Evolutionary conservation across 1,140 invertebrate species (phyloP).

Genomic region (Pissodes strobi): DNA sequence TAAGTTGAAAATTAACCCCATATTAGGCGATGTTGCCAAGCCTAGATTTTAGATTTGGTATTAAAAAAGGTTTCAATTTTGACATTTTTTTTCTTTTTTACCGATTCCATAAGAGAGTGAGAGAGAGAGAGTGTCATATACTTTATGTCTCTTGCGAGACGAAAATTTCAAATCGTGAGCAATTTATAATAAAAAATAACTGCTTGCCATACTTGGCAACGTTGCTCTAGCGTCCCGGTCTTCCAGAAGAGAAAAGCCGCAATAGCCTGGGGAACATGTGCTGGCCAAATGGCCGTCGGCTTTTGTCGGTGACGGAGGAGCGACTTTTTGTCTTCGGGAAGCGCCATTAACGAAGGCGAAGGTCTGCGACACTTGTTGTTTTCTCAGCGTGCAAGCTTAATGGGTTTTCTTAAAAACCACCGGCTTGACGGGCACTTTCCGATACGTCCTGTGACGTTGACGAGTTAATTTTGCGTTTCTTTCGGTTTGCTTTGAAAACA

Average conservation of each 20-base stretch:
- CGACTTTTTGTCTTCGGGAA: slow-evolving; percentile 23
- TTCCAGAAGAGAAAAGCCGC: background rate
- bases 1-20: no score
- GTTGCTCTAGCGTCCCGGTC: background rate
- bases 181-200: no score
- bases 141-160: no score
- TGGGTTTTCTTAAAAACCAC: slow-evolving; percentile 27
- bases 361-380: slow-evolving; percentile 20
- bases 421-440: background rate
- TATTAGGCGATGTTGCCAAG: no score
- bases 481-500: no score
- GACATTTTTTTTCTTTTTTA: no score
- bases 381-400: slow-evolving; percentile 17
- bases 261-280: slow-evolving; percentile 8
- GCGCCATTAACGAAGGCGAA: slow-evolving; percentile 20
- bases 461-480: slow-evolving; percentile 22
- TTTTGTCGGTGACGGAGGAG: background rate
- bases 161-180: no score
- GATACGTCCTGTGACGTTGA: slow-evolving; percentile 5
- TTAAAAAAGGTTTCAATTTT: no score
- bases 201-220: slow-evolving; percentile 7
- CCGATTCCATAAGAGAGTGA: no score
- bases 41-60: no score
- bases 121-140: no score
- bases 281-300: slow-evolving; percentile 21